Conservation (phyloP, 2,888 invertebrate genomes). For the Drosophila mettleri region DNA sequence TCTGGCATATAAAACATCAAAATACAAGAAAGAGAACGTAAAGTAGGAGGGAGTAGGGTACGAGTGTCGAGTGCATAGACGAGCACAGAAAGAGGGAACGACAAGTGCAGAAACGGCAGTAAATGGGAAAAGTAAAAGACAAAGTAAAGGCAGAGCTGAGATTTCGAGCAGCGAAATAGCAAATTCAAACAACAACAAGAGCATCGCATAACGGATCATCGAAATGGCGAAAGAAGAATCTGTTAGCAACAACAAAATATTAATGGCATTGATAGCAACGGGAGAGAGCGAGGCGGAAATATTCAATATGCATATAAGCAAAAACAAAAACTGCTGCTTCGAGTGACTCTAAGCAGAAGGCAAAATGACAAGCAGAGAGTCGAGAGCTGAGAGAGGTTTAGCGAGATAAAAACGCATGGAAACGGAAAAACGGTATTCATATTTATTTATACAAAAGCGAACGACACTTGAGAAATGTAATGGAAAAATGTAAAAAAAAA, state of each 20-base stretch:
- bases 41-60: not conserved
- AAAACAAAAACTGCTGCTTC: not conserved
- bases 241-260: not conserved
- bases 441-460: not conserved
- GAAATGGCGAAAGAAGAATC: not conserved
- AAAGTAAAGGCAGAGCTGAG: not conserved
- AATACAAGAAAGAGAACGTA: not conserved
- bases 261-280: not conserved
- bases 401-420: no score
- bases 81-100: not conserved
- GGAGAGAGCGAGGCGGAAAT: not conserved
- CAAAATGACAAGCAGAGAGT: not conserved
- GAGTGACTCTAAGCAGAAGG: not conserved
- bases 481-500: not conserved
- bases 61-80: not conserved
- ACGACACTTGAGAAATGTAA: not conserved
- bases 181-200: not conserved
- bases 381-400: not conserved
- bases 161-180: not conserved
- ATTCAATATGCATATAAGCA: not conserved
- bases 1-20: not conserved
- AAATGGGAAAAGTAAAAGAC: not conserved
- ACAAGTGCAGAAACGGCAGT: not conserved
- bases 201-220: constrained; percentile 8
- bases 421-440: not conserved